Evolutionary conservation across 1,140 invertebrate genomes (phyloP).

Genomic region (Drosophila arizonae): DNA sequence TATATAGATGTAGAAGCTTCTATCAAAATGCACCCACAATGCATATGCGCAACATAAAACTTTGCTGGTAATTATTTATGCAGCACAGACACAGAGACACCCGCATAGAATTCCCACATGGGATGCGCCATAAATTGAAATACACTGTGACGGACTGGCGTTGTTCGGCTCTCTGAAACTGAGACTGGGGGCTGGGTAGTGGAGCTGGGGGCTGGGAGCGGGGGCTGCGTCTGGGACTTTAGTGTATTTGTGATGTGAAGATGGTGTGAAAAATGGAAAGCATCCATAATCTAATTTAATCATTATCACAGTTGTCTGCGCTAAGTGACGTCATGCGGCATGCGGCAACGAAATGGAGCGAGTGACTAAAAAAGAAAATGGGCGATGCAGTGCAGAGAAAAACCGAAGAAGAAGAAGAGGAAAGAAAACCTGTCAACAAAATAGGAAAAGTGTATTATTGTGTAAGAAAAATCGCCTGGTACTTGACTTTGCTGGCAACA

Average conservation of each 20-base stretch:
- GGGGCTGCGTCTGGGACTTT: background rate
- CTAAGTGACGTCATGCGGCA: slow-evolving; percentile 72
- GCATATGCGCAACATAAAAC: slow-evolving; percentile 72
- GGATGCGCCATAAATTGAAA: slow-evolving; percentile 70
- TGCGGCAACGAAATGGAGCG: slow-evolving; percentile 29
- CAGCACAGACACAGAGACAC: slow-evolving; percentile 50
- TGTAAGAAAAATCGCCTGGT: slow-evolving; percentile 75
- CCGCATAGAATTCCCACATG: slow-evolving; percentile 72
- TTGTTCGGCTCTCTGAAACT: no score
- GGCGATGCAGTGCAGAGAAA: background rate
- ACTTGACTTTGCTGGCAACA: slow-evolving; percentile 63
- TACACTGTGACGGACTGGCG: slow-evolving; percentile 27
- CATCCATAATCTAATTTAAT: slow-evolving; percentile 81
- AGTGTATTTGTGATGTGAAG: slow-evolving; percentile 35
- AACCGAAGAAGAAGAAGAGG: background rate
- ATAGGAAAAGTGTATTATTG: slow-evolving; percentile 78
- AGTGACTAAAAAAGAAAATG: slow-evolving; percentile 6
- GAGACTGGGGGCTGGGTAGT: no score
- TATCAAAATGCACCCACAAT: slow-evolving; percentile 26
- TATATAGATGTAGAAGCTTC: background rate
- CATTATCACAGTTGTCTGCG: slow-evolving; percentile 79
- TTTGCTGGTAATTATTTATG: slow-evolving; percentile 77
- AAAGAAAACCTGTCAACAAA: slow-evolving; percentile 69
- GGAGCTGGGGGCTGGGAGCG: background rate
- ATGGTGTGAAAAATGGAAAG: slow-evolving; percentile 78